Percentiles rank a stretch among this genome's conserved stretches.
phyloP scores from a whole-genome alignment of 2,797 vertebrate genomes.

The Centropyge bicolor region DNA sequence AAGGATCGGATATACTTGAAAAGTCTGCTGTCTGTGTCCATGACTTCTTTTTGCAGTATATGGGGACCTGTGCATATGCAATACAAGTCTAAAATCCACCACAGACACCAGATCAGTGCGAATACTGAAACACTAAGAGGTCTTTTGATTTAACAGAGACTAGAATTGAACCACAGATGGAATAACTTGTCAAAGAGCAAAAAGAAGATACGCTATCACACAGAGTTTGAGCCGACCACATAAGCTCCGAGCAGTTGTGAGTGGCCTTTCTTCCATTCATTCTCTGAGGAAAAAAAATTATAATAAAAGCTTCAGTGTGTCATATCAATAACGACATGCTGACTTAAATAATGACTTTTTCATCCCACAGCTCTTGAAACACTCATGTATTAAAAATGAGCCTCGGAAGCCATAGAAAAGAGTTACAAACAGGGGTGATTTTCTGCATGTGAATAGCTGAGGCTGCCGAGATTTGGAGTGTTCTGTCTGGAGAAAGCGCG shows the following conservation, averaged over 20 bases:
- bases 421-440: conserved; percentile 2
- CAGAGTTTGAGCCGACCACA: neutral
- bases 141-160: conserved; percentile 1
- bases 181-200: conserved; percentile 18
- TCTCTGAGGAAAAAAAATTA: neutral
- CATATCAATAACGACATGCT: conserved; percentile 12
- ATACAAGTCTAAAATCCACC: neutral
- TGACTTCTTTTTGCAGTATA: neutral
- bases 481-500: conserved; percentile 20
- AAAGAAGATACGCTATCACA: conserved; percentile 18
- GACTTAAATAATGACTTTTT: conserved; percentile 31
- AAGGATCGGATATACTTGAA: neutral
- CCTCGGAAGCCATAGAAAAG: conserved; percentile 6
- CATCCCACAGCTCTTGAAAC: conserved; percentile 1
- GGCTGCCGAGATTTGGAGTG: conserved; percentile 11
- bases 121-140: neutral
- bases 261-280: neutral
- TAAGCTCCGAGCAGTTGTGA: neutral
- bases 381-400: conserved; percentile 9
- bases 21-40: neutral
- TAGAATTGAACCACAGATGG: conserved; percentile 11
- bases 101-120: neutral
- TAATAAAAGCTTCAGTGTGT: conserved; percentile 4
- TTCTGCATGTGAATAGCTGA: conserved; percentile 25
- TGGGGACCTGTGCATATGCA: neutral